Evolutionary conservation across 1,140 invertebrate species (phyloP), one percentile per base, ranked within the genome.

Genomic region (Colletes gigas): DNA sequence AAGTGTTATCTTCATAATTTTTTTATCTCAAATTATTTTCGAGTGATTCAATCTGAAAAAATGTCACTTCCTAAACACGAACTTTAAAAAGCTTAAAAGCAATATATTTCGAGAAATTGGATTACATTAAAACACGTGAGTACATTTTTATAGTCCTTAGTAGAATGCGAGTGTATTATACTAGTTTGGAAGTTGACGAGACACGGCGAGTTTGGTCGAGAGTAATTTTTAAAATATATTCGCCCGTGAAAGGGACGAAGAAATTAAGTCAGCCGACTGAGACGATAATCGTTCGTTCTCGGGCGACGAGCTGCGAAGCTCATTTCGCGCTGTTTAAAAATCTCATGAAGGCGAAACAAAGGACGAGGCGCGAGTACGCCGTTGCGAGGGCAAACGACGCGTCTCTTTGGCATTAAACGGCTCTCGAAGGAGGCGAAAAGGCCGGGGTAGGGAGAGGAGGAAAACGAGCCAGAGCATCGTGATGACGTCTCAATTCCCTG

Each of bases 281-380:
- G 86, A 88, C 87, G 90, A 92, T 92, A 91, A 92, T 91, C 89
- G 88, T 86, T 86, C 66, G 84, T 76, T 86, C 83, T 78, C 79
- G 84, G 30, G 78, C 84, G 85, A 81, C 83, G 74, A 72, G 74
- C 84, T 79, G 63, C 72, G 83, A 91, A 91, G 81, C 88, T 92
- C 88, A 92, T 92, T 91, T 88, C 85, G 88, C 72, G 85, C 85
- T 89, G 88, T 88, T 92, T 92, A 92, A 92, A 92, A 92, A 92
- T 89, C 91, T 92, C 89, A 91, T 92, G 89, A 91, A 92, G 89
- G 81, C 88, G 89, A 91, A 91, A 91, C 91, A 91, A 92, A 92
- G 88, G 86, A 89, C 71, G 78, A 86, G 82, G 80, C 84, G 80
- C 66, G 79, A 83, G 63, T 80, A 62, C 57, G 69, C 81, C 69